phyloP scores from a whole-genome alignment of 2,888 invertebrate genomes.

The Lasioglossum vierecki region DNA sequence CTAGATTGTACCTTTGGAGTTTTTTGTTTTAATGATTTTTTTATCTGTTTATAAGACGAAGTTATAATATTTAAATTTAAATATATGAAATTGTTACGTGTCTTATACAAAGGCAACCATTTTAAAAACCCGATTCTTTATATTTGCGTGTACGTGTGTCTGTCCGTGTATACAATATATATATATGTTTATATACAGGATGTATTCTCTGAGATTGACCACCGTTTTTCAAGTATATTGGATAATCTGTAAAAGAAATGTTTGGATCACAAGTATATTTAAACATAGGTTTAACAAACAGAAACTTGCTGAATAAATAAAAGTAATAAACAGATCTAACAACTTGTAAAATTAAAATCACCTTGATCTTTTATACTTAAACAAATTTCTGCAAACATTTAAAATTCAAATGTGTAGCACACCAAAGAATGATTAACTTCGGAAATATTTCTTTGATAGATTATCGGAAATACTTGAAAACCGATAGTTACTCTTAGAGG shows the following conservation, averaged over 20 bases:
- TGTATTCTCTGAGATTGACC: not conserved
- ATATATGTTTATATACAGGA: not conserved
- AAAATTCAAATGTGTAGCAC: not conserved
- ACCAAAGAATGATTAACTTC: not conserved
- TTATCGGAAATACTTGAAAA: not conserved
- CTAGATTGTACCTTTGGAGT: slow-evolving; percentile 21
- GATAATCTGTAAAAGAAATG: not conserved
- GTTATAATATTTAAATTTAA: slow-evolving; percentile 17
- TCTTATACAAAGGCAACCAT: slow-evolving; percentile 29
- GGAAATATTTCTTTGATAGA: not conserved
- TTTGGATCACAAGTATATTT: not conserved
- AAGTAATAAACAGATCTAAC: not conserved
- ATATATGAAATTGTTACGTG: slow-evolving; percentile 18
- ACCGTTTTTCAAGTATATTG: not conserved
- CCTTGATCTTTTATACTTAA: no score
- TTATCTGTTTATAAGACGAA: slow-evolving; percentile 20
- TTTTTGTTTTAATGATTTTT: slow-evolving; percentile 20
- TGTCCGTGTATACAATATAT: not conserved
- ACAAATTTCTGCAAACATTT: no score
- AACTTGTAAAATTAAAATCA: not conserved
- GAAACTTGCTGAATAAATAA: not conserved
- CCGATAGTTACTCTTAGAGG: not conserved
- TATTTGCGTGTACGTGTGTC: not conserved
- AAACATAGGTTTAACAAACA: not conserved
- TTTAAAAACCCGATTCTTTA: slow-evolving; percentile 24